Percentiles rank a stretch among this genome's conserved stretches.
Evolutionary conservation across 2,797 vertebrate genomes (phyloP).

Genomic region (Syngnathus acus): DNA sequence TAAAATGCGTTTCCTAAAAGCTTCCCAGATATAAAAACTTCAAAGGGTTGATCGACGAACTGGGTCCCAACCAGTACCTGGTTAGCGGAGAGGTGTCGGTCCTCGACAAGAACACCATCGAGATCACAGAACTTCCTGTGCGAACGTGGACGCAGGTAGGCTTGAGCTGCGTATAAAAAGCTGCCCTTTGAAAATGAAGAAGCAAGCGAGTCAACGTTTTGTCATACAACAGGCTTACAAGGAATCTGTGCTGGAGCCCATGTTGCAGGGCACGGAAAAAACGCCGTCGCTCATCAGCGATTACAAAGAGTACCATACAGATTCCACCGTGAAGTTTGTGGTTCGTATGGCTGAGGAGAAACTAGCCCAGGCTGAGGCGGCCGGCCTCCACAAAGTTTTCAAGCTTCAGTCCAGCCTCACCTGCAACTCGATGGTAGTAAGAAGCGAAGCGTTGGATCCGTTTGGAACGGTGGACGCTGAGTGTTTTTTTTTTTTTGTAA

Average conservation of each 20-base stretch:
- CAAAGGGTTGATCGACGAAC: conserved; percentile 89
- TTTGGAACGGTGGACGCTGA: no score
- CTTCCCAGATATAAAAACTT: conserved; percentile 98
- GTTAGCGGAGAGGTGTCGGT: conserved; percentile 94
- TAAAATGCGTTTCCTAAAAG: conserved; percentile 51
- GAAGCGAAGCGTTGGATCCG: no score
- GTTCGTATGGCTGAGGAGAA: conserved; percentile 98
- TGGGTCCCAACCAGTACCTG: conserved; percentile 94
- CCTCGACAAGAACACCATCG: conserved; percentile 91
- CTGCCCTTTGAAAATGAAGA: background rate
- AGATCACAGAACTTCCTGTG: conserved; percentile 97
- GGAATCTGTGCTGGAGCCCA: conserved; percentile 95
- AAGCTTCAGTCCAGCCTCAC: conserved; percentile 96
- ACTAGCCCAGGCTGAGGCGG: conserved; percentile 89
- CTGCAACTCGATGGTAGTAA: conserved; percentile 94
- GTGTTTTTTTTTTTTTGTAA: background rate
- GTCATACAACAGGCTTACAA: conserved; percentile 80
- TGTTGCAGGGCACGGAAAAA: conserved; percentile 96
- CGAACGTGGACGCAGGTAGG: conserved; percentile 96
- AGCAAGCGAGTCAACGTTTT: no score
- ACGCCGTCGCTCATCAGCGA: conserved; percentile 92
- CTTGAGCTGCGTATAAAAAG: background rate
- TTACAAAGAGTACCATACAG: conserved; percentile 98
- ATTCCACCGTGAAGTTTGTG: conserved; percentile 94
- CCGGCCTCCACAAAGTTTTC: conserved; percentile 95